Base-by-base conservation (phyloP, 2,797 vertebrate genomes). In the Gallinago nigripennis region DNA sequence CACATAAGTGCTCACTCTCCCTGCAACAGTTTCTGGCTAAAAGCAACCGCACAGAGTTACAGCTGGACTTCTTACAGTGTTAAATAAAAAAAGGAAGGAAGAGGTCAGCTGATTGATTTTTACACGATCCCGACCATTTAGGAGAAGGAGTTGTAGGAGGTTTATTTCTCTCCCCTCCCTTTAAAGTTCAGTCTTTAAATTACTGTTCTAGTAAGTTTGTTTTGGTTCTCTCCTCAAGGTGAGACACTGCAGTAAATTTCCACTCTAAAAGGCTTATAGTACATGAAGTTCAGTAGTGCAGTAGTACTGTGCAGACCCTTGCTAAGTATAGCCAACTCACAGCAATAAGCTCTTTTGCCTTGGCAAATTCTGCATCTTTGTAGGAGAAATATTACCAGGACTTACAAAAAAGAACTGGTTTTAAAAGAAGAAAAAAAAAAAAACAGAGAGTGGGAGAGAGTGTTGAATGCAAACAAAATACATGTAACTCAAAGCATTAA, bases 181-280 rank as follows among this genome's bases (percentile, higher is more conserved):
- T 91, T 75, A 87, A 81, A 92, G 88, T 68, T 86, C 90, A 91
- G 87, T 82, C 82, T 92, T 84, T 91, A 94, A 95, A 95, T 85
- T 85, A 77, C 86, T 66, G 35, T 86, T 90, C 64, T 63, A 69
- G 72, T 77, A 56, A 86, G 78, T 91, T 91, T 91, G 92, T 60
- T 93, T 96, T 90, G 43, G 41, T 94, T 82, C 61, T 92, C 12
- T 86, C 48, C 60, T 94, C 64, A 85, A 87, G 80, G 79, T 92
- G 87, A 92, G 63, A 86, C 80, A 79, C 76, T 1, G 0, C 54
- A 86, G 90, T 94, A 93, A 93, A 96, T 94, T 95, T 95, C 91
- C 86, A 79, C 86, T 93, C 92, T 90, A 66, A 91, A 88, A 91
- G 68, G 30, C 45, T 76, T 82, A 69, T 27, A 82, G 71, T 43